Base-by-base conservation (phyloP, 2,113 vertebrate genomes). In the Hemicordylus capensis region DNA sequence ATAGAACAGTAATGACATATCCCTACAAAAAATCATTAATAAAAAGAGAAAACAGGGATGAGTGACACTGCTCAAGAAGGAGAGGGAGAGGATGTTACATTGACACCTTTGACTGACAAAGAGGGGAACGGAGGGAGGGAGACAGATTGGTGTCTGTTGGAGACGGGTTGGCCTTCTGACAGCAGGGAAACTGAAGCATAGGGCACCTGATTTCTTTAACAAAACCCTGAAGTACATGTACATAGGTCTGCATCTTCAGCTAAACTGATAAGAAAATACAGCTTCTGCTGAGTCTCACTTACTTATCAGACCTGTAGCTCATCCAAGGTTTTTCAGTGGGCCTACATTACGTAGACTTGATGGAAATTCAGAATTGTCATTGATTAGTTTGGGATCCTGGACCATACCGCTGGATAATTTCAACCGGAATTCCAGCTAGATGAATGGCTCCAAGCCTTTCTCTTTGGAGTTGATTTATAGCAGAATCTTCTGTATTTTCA, bases 1-100 rank as follows among this genome's bases (percentile, higher is more conserved):
- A 97, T 96, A 96, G 96, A 96, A 95, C 94, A 94, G 96, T 96
- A 96, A 95, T 96, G 96, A 97, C 96, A 97, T 96, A 95, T 95
- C 96, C 95, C 94, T 94, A 94, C 91, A 95, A 96, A 46, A 70
- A 96, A 97, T 96, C 96, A 96, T 96, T 97, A 97, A 97, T 97
- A 97, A 96, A 96, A 95, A 95, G 95, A 95, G 95, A 96, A 96
- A 94, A 91, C 95, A 95, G 93, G 94, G 95, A 94, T 97, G 96
- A 97, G 95, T 97, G 96, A 97, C 96, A 97, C 95, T 92, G 93
- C 95, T 95, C 95, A 96, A 75, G 91, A 95, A 74, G 9, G 84
- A 89, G 92, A 91, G 92, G 94, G 95, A 94, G 95, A 96, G 93
- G 91, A 94, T 93, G 92, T 92, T 90, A 95, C 91, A 93, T 91